Base-by-base conservation (phyloP, 2,888 invertebrate genomes). In the Loripinus fragilis region DNA sequence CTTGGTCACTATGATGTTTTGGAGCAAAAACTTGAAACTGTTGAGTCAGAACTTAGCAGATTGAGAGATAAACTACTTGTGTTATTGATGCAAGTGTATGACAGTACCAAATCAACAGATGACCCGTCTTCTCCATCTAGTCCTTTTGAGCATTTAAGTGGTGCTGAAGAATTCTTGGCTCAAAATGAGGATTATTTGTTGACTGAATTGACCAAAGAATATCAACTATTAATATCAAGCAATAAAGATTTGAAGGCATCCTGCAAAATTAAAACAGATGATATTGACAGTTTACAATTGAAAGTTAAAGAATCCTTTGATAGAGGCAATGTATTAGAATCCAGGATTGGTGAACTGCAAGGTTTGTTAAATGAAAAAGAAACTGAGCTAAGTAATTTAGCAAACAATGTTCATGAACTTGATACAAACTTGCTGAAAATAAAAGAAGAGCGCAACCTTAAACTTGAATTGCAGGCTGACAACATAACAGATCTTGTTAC, bases 401-500 rank as follows among this genome's bases (percentile, higher is more conserved):
- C 65, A 10, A 83, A 83, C 45, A 80, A 83, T 69, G 70, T 83
- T 35, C 83, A 80, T 25, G 83, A 84, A 72, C 67, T 81, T 15
- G 76, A 84, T 33, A 67, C 75, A 35, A 77, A 76, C 65, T 25
- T 81, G 15, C 17, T 17, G 23, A 81, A 81, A 45, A 74, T 84
- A 2, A 84, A 81, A 66, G 78, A 84, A 64, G 79, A 84, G 60
- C 76, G 81, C 33, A 76, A 81, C 45, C 41, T 74, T 23, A 81
- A 81, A 67, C 76, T 81, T 45, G 83, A 83, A 50, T 20, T 80
- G 5, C 65, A 80, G 30, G 73, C 80, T 33, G 80, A 78, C 65
- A 83, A 80, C 80, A 75, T 83, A 3, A 74, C 72, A 30, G 83
- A 83, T 76, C 69, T 83, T 45, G 83, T 83, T 0, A 78, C 74